These are phyloP conservation scores for Microctenopoma steveboyesi DNA, from an alignment of 2,797 vertebrate species.

Conservation along the genomic window DNA sequence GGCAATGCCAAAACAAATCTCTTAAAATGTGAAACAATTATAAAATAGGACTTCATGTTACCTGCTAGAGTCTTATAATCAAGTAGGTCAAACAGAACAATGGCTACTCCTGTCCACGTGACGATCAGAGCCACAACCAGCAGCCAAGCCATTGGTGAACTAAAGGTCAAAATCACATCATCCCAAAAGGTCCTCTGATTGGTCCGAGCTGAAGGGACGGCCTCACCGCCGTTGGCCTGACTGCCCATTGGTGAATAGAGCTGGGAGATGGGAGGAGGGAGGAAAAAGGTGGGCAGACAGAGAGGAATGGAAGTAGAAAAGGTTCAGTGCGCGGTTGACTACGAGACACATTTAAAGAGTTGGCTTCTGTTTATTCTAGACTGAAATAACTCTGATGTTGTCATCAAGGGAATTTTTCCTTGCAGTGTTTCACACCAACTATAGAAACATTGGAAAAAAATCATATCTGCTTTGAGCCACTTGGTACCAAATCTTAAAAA, in stretches of 20 bases:
- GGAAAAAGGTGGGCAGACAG: background rate
- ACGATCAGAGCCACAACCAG: constrained; percentile 92
- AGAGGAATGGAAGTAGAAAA: background rate
- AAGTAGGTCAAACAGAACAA: constrained; percentile 96
- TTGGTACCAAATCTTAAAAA: background rate
- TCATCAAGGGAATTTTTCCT: background rate
- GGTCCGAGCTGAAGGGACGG: constrained; percentile 78
- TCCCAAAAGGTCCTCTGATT: constrained; percentile 88
- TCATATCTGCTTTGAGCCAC: background rate
- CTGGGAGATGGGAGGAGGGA: constrained; percentile 57
- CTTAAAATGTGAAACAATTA: background rate
- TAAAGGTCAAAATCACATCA: constrained; percentile 91
- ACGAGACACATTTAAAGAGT: background rate
- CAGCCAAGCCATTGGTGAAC: constrained; percentile 95
- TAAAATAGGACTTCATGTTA: constrained; percentile 60
- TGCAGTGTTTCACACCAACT: background rate
- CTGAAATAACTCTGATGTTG: too few relatives aligned
- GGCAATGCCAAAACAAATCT: background rate
- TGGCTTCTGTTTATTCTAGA: background rate
- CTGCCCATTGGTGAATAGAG: constrained; percentile 84
- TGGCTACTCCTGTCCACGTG: constrained; percentile 95
- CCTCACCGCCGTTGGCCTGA: constrained; percentile 85
- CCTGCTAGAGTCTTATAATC: constrained; percentile 92
- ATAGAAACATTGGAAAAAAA: background rate
- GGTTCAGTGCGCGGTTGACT: background rate